phyloP scores from a whole-genome alignment of 2,888 invertebrate genomes.

The Drosophila macrothrix region DNA sequence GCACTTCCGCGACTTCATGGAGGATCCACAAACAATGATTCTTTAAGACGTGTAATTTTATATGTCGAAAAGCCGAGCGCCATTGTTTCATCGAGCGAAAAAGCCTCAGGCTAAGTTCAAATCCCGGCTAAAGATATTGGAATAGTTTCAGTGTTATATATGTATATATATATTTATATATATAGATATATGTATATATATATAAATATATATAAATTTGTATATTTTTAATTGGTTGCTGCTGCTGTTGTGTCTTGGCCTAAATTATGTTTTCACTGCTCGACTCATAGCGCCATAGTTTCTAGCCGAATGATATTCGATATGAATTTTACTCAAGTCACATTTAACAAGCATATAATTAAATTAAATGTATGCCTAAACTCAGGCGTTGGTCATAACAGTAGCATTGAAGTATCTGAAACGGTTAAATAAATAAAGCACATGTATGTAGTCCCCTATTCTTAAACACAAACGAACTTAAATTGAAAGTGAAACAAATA shows the following conservation, averaged over 20 bases:
- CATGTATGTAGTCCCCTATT: constrained; percentile 20
- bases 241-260: constrained; percentile 17
- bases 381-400: constrained; percentile 13
- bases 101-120: neutral
- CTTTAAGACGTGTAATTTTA: constrained; percentile 87
- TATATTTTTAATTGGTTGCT: constrained; percentile 53
- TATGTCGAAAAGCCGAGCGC: constrained; percentile 5
- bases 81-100: neutral
- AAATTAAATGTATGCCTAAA: constrained; percentile 12
- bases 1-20: constrained; percentile 94
- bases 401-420: constrained; percentile 23
- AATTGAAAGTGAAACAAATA: neutral
- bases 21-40: constrained; percentile 97
- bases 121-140: constrained; percentile 6
- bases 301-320: constrained; percentile 20
- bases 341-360: constrained; percentile 1
- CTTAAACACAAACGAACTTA: constrained; percentile 4
- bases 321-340: constrained; percentile 25
- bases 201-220: constrained; percentile 33
- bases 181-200: constrained; percentile 15
- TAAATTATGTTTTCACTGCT: constrained; percentile 27
- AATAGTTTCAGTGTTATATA: constrained; percentile 48
- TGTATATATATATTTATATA: constrained; percentile 16
- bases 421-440: constrained; percentile 47
- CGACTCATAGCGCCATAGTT: constrained; percentile 34